Evolutionary conservation across 2,797 vertebrate species (phyloP).

Genomic region (Cyprinodon diabolis): DNA sequence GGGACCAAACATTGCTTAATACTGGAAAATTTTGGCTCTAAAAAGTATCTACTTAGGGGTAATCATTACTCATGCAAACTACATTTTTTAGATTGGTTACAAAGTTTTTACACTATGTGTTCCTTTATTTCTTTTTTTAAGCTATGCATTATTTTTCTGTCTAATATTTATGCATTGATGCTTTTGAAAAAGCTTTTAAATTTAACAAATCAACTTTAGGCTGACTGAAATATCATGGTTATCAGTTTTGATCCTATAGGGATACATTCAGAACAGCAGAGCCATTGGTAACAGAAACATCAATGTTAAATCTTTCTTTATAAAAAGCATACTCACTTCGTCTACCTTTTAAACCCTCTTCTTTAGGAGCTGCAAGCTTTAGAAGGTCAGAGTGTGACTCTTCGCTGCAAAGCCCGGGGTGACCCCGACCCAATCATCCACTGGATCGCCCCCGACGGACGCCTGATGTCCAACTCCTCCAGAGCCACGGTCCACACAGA

Average conservation of each 20-base stretch:
- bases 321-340: slow-evolving; percentile 4
- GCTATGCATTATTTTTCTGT: background rate
- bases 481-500: slow-evolving; percentile 90
- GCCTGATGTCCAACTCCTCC: slow-evolving; percentile 94
- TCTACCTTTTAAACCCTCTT: slow-evolving; percentile 12
- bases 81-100: too few relatives aligned
- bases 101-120: background rate
- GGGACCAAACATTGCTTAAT: too few relatives aligned
- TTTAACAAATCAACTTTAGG: slow-evolving; percentile 35
- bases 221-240: slow-evolving; percentile 23
- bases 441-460: slow-evolving; percentile 97
- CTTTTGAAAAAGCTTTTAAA: background rate
- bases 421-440: slow-evolving; percentile 96
- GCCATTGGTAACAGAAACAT: background rate
- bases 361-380: slow-evolving; percentile 89
- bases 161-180: background rate
- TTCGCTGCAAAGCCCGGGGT: slow-evolving; percentile 95
- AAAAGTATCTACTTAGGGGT: too few relatives aligned
- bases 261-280: background rate
- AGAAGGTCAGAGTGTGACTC: slow-evolving; percentile 93
- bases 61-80: too few relatives aligned
- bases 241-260: slow-evolving; percentile 36
- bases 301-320: background rate
- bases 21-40: too few relatives aligned
- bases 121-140: background rate